A percentile compares a stretch with the other conserved stretches of the same genome.
Evolutionary conservation across 1,140 invertebrate genomes (phyloP).

Genomic region (Drosophila parabipectinata): DNA sequence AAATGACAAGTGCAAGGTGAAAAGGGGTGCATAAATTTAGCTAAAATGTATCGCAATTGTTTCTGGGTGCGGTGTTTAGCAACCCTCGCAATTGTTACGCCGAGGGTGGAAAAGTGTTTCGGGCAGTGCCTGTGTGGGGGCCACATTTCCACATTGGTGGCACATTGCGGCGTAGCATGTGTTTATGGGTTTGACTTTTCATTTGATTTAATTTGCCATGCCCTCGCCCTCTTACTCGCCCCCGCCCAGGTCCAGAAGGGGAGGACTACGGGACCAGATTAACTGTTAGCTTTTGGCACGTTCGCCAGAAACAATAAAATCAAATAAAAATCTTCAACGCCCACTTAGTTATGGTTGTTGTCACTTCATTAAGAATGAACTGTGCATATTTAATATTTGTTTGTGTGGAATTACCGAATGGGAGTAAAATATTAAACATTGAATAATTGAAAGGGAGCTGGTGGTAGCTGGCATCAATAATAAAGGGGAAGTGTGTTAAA

Average conservation of each 20-base stretch:
- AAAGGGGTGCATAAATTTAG: slow-evolving; percentile 79
- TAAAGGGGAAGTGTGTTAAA: neutral
- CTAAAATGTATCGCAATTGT: slow-evolving; percentile 76
- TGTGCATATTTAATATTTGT: slow-evolving; percentile 34
- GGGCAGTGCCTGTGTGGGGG: slow-evolving; percentile 5
- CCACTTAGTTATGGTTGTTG: slow-evolving; percentile 63
- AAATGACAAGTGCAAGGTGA: slow-evolving; percentile 68
- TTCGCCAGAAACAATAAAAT: slow-evolving; percentile 79
- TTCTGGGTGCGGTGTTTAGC: slow-evolving; percentile 51
- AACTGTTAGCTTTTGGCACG: slow-evolving; percentile 75
- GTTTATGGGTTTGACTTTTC: slow-evolving; percentile 80
- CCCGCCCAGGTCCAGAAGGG: slow-evolving; percentile 12
- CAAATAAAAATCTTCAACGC: slow-evolving; percentile 77
- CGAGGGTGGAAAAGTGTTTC: slow-evolving; percentile 33
- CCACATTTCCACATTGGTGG: slow-evolving; percentile 18
- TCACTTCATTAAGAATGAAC: slow-evolving; percentile 43
- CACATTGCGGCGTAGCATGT: slow-evolving; percentile 48
- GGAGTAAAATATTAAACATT: slow-evolving; percentile 10
- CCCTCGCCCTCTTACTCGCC: slow-evolving; percentile 13
- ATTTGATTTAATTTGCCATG: slow-evolving; percentile 78
- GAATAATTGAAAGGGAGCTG: neutral
- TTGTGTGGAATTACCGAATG: slow-evolving; percentile 3
- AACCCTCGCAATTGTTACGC: slow-evolving; percentile 34
- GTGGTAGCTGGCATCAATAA: neutral
- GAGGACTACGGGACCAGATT: slow-evolving; percentile 47